Conservation (phyloP, 1,140 invertebrate species). For the Drosophila guanche region DNA sequence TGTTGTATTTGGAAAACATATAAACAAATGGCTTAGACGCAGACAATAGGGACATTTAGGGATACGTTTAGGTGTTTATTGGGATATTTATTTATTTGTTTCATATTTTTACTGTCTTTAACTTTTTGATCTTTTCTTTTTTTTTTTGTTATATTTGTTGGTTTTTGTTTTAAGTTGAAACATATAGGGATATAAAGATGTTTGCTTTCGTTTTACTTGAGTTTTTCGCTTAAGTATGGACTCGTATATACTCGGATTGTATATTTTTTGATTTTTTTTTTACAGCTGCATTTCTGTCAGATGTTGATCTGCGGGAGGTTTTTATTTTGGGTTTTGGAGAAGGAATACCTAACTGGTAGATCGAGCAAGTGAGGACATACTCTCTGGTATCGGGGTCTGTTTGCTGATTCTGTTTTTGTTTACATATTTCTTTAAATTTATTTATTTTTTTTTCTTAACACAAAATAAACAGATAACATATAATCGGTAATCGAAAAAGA, state of each 20-base stretch:
- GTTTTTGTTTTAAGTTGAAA: slow-evolving; percentile 54
- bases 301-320: slow-evolving; percentile 16
- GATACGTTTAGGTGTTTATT: slow-evolving; percentile 72
- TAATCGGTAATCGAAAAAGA: slow-evolving; percentile 29
- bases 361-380: slow-evolving; percentile 29
- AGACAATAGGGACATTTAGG: slow-evolving; percentile 85
- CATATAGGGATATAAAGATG: slow-evolving; percentile 76
- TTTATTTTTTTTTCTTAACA: slow-evolving; percentile 25
- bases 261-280: slow-evolving; percentile 36
- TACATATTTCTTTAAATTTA: too few species aligned
- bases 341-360: slow-evolving; percentile 30
- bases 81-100: slow-evolving; percentile 26
- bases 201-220: slow-evolving; percentile 59
- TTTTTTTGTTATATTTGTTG: slow-evolving; percentile 32
- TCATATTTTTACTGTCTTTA: slow-evolving; percentile 2
- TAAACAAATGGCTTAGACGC: slow-evolving; percentile 85
- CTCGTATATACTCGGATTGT: too few species aligned
- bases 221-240: slow-evolving; percentile 44
- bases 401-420: slow-evolving; percentile 27
- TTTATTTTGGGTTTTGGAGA: slow-evolving; percentile 23
- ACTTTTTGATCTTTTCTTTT: slow-evolving; percentile 10
- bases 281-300: slow-evolving; percentile 36
- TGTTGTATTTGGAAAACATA: slow-evolving; percentile 82
- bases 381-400: slow-evolving; percentile 31
- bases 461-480: slow-evolving; percentile 27